A percentile compares a stretch with the other conserved stretches of the same genome.
These are phyloP conservation scores for Nesometra sesokonis DNA, from an alignment of 35 echinoderm and acorn worm genomes.

Conservation along the genomic window DNA sequence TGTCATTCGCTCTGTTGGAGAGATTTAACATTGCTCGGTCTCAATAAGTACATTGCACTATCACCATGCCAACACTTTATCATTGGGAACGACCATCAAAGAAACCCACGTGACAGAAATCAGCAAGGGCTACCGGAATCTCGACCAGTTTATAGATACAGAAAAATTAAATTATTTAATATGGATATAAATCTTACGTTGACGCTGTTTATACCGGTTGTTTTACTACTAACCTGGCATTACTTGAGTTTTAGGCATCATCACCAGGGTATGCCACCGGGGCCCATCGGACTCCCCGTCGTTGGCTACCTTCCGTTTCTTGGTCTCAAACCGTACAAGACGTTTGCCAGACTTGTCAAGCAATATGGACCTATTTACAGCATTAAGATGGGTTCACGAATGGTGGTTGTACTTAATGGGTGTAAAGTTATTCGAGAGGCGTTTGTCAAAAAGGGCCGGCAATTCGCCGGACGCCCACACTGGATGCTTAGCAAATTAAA, in stretches of 20 bases:
- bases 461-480: slow-evolving; percentile 46
- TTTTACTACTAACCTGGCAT: not conserved
- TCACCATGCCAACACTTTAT: too few species aligned
- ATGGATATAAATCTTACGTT: not conserved
- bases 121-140: not conserved
- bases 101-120: too few species aligned
- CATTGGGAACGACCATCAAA: too few species aligned
- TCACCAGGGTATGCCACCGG: slow-evolving; percentile 29
- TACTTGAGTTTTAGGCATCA: not conserved
- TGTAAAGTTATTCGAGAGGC: slow-evolving; percentile 41
- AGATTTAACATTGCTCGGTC: not conserved
- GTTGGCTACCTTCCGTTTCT: slow-evolving; percentile 80
- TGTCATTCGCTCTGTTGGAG: not conserved
- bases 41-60: not conserved
- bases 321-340: slow-evolving; percentile 17
- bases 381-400: slow-evolving; percentile 41
- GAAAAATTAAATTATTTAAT: too few species aligned
- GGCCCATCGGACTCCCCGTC: slow-evolving; percentile 54
- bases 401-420: slow-evolving; percentile 65
- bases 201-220: not conserved
- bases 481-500: slow-evolving; percentile 70
- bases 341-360: slow-evolving; percentile 10
- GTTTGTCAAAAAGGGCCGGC: slow-evolving; percentile 42
- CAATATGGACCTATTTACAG: slow-evolving; percentile 62
- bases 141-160: too few species aligned